These are phyloP conservation scores for Chaetodon trifasciatus DNA, from an alignment of 2,797 vertebrate species.

Conservation along the genomic window DNA sequence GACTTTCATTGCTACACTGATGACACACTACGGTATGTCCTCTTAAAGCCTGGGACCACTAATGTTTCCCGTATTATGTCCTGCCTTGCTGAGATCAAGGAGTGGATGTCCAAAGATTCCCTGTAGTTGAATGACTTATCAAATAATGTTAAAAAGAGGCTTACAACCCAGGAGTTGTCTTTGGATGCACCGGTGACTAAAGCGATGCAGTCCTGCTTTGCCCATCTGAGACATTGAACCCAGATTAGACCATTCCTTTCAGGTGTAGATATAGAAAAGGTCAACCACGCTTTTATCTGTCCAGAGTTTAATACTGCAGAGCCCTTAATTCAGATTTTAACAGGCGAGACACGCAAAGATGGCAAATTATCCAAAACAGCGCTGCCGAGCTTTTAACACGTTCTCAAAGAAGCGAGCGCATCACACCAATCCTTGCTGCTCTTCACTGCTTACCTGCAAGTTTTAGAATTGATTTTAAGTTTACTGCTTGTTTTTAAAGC, in stretches of 20 bases:
- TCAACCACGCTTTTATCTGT: neutral
- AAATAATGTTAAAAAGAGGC: no score
- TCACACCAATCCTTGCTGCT: neutral
- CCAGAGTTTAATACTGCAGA: neutral
- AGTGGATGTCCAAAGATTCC: neutral
- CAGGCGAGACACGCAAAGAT: neutral
- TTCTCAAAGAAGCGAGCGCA: neutral
- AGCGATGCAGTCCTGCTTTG: neutral
- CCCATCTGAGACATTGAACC: neutral
- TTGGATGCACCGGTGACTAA: neutral
- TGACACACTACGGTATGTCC: neutral
- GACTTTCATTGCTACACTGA: neutral
- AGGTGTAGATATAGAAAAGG: neutral
- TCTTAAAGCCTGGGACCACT: no score
- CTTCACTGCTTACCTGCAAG: neutral
- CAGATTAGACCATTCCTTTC: neutral
- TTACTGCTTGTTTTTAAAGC: neutral
- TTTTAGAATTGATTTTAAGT: neutral
- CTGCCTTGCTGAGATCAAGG: neutral
- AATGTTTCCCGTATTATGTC: neutral
- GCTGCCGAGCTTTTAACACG: neutral
- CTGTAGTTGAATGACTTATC: neutral
- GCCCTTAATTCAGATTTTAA: neutral
- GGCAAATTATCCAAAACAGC: neutral
- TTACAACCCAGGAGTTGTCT: neutral